Base-by-base conservation (phyloP, 2,113 vertebrate species). In the Syrmaticus mikado region DNA sequence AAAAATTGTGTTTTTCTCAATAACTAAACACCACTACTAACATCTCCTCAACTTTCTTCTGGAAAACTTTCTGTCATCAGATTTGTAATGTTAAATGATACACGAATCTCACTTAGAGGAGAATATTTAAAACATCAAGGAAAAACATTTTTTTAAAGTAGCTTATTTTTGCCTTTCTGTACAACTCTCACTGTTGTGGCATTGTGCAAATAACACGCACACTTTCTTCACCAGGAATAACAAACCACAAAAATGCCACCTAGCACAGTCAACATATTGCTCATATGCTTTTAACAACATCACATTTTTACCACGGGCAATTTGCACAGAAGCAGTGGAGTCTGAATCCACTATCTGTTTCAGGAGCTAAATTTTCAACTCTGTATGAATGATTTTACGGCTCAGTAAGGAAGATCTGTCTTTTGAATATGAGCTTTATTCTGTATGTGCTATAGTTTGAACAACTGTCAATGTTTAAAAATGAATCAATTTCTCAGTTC, bases 21-120 rank as follows among this genome's bases (percentile, higher is more conserved):
- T 60, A 82, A n/a, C 18, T 67, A 50, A 87, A n/a, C 8, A 28
- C 5, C 8, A 19, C 17, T 58, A 16, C 8, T 27, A 62, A 27
- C 2, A 27, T 38, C 6, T 41, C 46, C 45, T 72, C 0, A 0
- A 43, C 2, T 2, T 27, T 45, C 71, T 79, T 60, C 57, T 34
- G 36, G 34, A 43, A 67, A 14, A 68, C 79, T 60, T 64, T n/a
- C 15, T 65, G 41, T 45, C 2, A 65, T 75, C 8, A 43, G 8
- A 68, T 83, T 65, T 0, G 1, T 28, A 70, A 13, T 57, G 28
- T 82, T 87, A 53, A 87, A 48, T 34, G 6, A 25, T 45, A 57
- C 12, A 3, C 66, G 22, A 32, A 17, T 74, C 11, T 79, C 14
- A 61, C 92, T 79, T 41, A 6, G 61, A 27, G 8, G 64, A 53